Evolutionary conservation across 1,140 invertebrate genomes (phyloP).

Genomic region (Papilio xuthus): DNA sequence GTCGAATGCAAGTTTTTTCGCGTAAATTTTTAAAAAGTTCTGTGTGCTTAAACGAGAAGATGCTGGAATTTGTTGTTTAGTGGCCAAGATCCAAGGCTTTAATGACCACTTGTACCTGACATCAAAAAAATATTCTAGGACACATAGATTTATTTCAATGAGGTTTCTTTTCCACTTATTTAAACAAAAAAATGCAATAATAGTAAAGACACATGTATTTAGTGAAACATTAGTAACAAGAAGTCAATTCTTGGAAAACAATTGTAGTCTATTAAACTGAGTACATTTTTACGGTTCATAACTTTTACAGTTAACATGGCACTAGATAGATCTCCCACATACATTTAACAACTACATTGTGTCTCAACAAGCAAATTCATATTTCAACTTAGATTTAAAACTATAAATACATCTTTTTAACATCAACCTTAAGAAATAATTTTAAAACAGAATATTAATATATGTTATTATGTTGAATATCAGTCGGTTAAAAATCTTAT

Average conservation of each 20-base stretch:
- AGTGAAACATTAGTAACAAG: conserved; percentile 19
- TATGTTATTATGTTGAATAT: conserved; percentile 1
- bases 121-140: too few species aligned
- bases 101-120: too few species aligned
- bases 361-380: conserved; percentile 32
- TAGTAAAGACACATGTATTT: conserved; percentile 27
- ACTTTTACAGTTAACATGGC: conserved; percentile 39
- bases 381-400: conserved; percentile 29
- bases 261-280: conserved; percentile 35
- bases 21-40: too few species aligned
- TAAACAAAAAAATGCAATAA: background rate
- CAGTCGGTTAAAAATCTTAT: conserved; percentile 30
- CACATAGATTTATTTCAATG: too few species aligned
- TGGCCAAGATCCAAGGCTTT: too few species aligned
- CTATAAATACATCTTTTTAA: conserved; percentile 19
- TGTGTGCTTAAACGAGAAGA: too few species aligned
- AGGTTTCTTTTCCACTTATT: background rate
- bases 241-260: background rate
- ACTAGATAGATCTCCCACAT: conserved; percentile 34
- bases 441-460: background rate
- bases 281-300: conserved; percentile 3
- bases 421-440: conserved; percentile 14
- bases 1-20: too few species aligned
- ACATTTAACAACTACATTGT: conserved; percentile 36
- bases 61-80: too few species aligned